Evolutionary conservation across 2,888 invertebrate species (phyloP).

Genomic region (Hoplodrina blanda): DNA sequence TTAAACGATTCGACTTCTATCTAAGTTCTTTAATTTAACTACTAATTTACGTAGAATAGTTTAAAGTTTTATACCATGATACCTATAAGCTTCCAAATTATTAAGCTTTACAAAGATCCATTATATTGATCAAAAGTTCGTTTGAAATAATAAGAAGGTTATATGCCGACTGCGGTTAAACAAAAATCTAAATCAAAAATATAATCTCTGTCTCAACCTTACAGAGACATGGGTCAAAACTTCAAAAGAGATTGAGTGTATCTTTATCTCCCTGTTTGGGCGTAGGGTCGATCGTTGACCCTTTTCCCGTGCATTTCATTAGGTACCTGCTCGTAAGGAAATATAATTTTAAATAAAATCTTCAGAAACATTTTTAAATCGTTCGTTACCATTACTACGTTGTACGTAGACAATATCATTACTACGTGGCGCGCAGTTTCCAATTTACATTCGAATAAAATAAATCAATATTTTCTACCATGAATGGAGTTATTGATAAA

Average conservation of each 20-base stretch:
- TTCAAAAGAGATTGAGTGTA: constrained; percentile 40
- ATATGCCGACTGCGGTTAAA: not conserved
- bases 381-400: not conserved
- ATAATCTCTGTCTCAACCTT: not conserved
- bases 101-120: not conserved
- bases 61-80: not conserved
- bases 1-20: not conserved
- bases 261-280: constrained; percentile 1
- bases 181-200: not conserved
- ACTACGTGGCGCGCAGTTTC: not conserved
- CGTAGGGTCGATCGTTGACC: constrained; percentile 63
- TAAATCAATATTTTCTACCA: constrained; percentile 13
- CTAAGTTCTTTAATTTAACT: not conserved
- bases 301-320: constrained; percentile 17
- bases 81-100: not conserved
- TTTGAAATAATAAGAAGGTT: not conserved
- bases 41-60: not conserved
- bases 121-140: not conserved
- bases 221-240: constrained; percentile 5
- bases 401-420: not conserved
- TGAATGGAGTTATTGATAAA: constrained; percentile 33
- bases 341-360: not conserved
- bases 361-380: not conserved
- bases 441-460: not conserved
- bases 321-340: constrained; percentile 38